Base-by-base conservation (phyloP, 2,113 vertebrate species). In the Pseudorasbora parva region DNA sequence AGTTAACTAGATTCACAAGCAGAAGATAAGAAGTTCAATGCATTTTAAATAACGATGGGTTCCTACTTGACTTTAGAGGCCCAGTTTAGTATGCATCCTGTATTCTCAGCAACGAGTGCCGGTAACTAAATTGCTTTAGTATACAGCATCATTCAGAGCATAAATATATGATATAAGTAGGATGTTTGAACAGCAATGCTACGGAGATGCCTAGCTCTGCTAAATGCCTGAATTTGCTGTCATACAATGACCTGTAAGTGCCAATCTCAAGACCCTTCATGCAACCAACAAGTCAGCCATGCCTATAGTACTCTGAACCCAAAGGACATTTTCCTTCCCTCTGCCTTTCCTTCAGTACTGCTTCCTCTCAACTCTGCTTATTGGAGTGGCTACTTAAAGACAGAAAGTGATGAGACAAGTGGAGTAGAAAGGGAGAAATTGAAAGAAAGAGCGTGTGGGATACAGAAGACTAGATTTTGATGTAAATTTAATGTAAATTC, bases 181-280 rank as follows among this genome's bases (percentile, higher is more conserved):
- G 7, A 45, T 27, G 49, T 30, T 37, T 60, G 66, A 56, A 25
- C 81, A 33, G 41, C 33, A 17, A 33, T 74, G 15, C 23, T n/a
- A 17, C 7, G 19, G 69, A 57, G 37, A 71, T 49, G 19, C 27
- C 62, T 27, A 14, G 27, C 43, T 77, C 11, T 23, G 14, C 83
- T 71, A 60, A 84, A 60, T 79, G 75, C 17, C 23, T 47, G 49
- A 71, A 69, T 68, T 8, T 27, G 25, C 43, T 83, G 71, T 60
- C 60, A 41, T 57, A 51, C 64, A 72, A 54, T 59, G 64, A 47
- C 82, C 51, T 84, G 23, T 23, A 72, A 71, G 76, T 78, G 49
- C 64, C 82, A 72, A 83, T 83, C 82, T 76, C 7, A 51, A 17
- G 27, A 19, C 62, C 59, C 47, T 51, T 77, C 62, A 84, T 69